Conservation (phyloP, 2,888 invertebrate genomes). For the Eupithecia abbreviata region DNA sequence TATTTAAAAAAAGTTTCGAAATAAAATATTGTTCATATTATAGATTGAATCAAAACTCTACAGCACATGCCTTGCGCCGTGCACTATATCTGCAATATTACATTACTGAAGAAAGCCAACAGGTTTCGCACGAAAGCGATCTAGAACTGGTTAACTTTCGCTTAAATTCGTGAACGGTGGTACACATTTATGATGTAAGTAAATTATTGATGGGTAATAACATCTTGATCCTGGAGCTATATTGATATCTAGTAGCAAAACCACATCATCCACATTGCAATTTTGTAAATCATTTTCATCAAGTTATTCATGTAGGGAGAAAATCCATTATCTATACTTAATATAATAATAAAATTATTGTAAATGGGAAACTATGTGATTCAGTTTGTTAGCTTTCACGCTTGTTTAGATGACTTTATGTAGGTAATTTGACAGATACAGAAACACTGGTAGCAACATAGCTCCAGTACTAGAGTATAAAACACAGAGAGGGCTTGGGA, state of each 20-base stretch:
- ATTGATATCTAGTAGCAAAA: neutral
- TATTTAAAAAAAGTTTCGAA: neutral
- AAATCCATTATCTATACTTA: neutral
- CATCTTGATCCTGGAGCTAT: neutral
- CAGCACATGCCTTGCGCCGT: conserved; percentile 38
- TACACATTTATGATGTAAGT: conserved; percentile 23
- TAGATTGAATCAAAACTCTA: neutral
- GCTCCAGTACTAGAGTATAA: neutral
- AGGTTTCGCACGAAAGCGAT: conserved; percentile 65
- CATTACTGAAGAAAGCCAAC: conserved; percentile 75
- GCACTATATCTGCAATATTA: conserved; percentile 47
- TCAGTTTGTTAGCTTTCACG: neutral
- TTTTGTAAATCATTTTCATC: neutral
- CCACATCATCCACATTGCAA: neutral
- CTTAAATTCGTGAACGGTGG: conserved; percentile 46
- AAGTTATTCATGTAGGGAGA: neutral
- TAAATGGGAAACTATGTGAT: neutral
- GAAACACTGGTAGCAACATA: neutral
- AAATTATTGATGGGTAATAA: conserved; percentile 2
- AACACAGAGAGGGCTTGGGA: neutral
- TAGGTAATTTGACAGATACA: neutral
- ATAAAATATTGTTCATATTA: neutral
- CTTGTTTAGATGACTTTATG: neutral
- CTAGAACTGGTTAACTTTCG: conserved; percentile 60
- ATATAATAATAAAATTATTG: neutral